These are phyloP conservation scores for Stichopus horrens DNA, from an alignment of 53 echinoderm and acorn worm species.

Conservation along the genomic window DNA sequence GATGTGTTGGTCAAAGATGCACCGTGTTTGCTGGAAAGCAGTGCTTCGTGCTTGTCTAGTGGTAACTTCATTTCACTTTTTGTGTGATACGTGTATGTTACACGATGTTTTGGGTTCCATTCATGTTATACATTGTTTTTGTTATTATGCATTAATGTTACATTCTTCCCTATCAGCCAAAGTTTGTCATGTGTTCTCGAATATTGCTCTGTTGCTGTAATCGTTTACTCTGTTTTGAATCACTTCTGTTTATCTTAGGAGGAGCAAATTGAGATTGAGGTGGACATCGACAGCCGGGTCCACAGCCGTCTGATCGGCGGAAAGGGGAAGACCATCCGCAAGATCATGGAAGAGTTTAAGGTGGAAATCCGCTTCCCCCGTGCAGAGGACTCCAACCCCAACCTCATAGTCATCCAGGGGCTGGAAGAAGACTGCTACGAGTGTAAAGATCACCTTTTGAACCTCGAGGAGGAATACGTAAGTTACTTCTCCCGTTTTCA, in stretches of 20 bases:
- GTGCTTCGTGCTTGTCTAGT: too few species aligned
- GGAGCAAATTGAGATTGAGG: constrained; percentile 63
- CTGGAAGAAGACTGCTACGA: constrained; percentile 75
- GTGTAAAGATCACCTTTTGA: constrained; percentile 78
- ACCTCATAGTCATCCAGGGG: constrained; percentile 84
- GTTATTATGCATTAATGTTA: too few species aligned
- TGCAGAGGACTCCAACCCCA: constrained; percentile 62
- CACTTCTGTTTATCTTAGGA: constrained; percentile 59
- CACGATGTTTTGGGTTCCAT: too few species aligned
- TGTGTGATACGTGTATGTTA: too few species aligned
- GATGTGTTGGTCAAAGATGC: too few species aligned
- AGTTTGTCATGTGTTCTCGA: too few species aligned
- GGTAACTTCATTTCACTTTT: too few species aligned
- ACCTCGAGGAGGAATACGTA: constrained; percentile 93
- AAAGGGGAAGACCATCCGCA: constrained; percentile 76
- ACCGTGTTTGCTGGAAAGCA: too few species aligned
- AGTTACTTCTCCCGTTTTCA: constrained; percentile 29
- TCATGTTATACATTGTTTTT: too few species aligned
- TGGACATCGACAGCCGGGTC: constrained; percentile 80
- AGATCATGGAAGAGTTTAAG: constrained; percentile 84
- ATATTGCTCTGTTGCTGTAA: too few species aligned
- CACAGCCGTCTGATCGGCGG: constrained; percentile 90
- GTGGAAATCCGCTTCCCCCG: constrained; percentile 96
- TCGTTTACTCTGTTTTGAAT: not conserved
- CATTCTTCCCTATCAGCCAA: not conserved